These are phyloP conservation scores for Malthinus seriepunctatus DNA, from an alignment of 2,888 invertebrate genomes.

Conservation along the genomic window DNA sequence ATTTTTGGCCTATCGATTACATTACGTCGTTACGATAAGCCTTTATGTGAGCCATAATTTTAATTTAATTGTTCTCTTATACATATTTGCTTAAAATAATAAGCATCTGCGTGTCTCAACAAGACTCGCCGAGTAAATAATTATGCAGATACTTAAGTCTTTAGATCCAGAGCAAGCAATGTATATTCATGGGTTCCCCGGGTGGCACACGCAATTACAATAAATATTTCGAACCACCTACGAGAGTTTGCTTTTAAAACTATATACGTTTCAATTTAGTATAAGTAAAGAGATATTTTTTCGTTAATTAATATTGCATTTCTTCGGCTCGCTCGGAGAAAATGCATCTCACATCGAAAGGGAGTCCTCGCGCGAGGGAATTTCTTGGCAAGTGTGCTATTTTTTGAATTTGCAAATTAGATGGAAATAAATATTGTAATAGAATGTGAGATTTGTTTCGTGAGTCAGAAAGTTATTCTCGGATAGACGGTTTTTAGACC, in stretches of 20 bases:
- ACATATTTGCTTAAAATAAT: constrained; percentile 7
- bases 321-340: too few species aligned
- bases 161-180: constrained; percentile 17
- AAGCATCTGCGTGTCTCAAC: constrained; percentile 9
- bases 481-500: constrained; percentile 34
- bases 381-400: too few species aligned
- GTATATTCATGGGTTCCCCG: constrained; percentile 24
- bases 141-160: constrained; percentile 21
- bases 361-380: too few species aligned
- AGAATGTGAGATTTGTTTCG: constrained; percentile 15
- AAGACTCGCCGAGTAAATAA: constrained; percentile 17
- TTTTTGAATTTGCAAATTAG: too few species aligned
- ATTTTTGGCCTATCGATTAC: too few species aligned
- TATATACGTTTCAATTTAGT: constrained; percentile 12
- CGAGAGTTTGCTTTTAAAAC: constrained; percentile 14
- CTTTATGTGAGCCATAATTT: background rate
- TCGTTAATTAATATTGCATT: too few species aligned
- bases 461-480: constrained; percentile 30
- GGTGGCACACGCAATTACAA: constrained; percentile 25
- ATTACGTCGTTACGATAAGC: too few species aligned
- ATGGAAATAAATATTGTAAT: too few species aligned
- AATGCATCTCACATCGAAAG: too few species aligned
- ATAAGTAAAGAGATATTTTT: too few species aligned
- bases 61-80: too few species aligned
- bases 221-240: constrained; percentile 24